These are phyloP conservation scores for Mylabris sibirica DNA, from an alignment of 2,888 invertebrate genomes.

Conservation along the genomic window DNA sequence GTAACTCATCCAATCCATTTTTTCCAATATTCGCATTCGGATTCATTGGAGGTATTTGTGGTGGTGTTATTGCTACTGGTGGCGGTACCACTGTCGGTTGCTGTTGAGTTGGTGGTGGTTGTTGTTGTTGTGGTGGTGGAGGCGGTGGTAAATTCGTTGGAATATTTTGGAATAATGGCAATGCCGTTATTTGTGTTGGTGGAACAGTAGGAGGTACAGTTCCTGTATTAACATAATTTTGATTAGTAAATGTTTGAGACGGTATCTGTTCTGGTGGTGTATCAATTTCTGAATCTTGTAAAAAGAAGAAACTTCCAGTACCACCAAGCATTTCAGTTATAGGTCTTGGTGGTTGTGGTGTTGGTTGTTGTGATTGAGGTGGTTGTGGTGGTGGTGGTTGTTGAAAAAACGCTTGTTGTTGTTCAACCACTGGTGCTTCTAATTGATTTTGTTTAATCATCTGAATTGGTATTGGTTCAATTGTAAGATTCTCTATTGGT, in stretches of 20 bases:
- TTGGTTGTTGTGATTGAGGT: constrained; percentile 45
- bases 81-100: constrained; percentile 38
- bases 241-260: constrained; percentile 86
- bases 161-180: constrained; percentile 61
- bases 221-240: constrained; percentile 72
- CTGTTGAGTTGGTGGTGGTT: constrained; percentile 45
- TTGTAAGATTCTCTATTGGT: constrained; percentile 59
- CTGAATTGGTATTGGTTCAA: constrained; percentile 61
- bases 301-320: constrained; percentile 79
- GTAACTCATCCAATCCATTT: constrained; percentile 49
- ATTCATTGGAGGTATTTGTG: constrained; percentile 46
- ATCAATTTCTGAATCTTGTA: constrained; percentile 89
- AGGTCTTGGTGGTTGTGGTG: constrained; percentile 65
- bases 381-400: constrained; percentile 63
- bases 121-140: constrained; percentile 33
- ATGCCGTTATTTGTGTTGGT: constrained; percentile 64
- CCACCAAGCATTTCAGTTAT: constrained; percentile 81
- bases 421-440: constrained; percentile 53
- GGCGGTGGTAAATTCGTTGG: constrained; percentile 50
- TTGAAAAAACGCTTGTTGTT: constrained; percentile 61
- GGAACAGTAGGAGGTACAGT: constrained; percentile 64
- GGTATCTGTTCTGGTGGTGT: constrained; percentile 75
- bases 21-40: constrained; percentile 41
- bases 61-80: constrained; percentile 40
- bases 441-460: constrained; percentile 66